Percentiles rank a stretch among this genome's conserved stretches.
phyloP scores from a whole-genome alignment of 2,888 invertebrate genomes.

The Cephus pulcher region DNA sequence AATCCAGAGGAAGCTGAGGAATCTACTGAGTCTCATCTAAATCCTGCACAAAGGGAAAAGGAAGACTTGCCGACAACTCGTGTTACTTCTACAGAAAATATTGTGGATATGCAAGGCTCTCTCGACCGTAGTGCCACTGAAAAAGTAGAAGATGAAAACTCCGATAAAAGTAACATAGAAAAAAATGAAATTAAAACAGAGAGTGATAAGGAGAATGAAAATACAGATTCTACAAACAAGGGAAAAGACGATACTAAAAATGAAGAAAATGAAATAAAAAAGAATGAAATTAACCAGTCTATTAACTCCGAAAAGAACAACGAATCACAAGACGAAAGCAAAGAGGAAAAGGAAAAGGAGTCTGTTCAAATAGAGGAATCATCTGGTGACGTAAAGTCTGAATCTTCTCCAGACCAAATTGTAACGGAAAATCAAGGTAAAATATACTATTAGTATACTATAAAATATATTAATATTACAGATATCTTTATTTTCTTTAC shows the following conservation, averaged over 20 bases:
- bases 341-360: slow-evolving; percentile 30
- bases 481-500: neutral
- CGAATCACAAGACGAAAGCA: slow-evolving; percentile 21
- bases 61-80: slow-evolving; percentile 70
- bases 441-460: neutral
- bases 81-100: slow-evolving; percentile 68
- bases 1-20: slow-evolving; percentile 51
- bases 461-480: neutral
- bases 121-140: slow-evolving; percentile 56
- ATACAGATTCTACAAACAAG: slow-evolving; percentile 19
- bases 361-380: slow-evolving; percentile 25
- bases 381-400: slow-evolving; percentile 14
- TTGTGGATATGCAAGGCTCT: slow-evolving; percentile 77
- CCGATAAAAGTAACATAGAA: slow-evolving; percentile 18
- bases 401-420: slow-evolving; percentile 31
- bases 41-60: slow-evolving; percentile 53
- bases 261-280: slow-evolving; percentile 25
- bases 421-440: neutral
- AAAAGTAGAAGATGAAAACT: slow-evolving; percentile 52
- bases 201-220: slow-evolving; percentile 24
- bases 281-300: slow-evolving; percentile 24
- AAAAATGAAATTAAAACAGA: slow-evolving; percentile 36
- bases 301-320: slow-evolving; percentile 22
- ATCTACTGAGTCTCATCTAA: slow-evolving; percentile 47
- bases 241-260: slow-evolving; percentile 22